Percentiles rank a stretch among this genome's conserved stretches.
These are phyloP conservation scores for Chelonus insularis DNA, from an alignment of 1,140 invertebrate species.

Conservation along the genomic window DNA sequence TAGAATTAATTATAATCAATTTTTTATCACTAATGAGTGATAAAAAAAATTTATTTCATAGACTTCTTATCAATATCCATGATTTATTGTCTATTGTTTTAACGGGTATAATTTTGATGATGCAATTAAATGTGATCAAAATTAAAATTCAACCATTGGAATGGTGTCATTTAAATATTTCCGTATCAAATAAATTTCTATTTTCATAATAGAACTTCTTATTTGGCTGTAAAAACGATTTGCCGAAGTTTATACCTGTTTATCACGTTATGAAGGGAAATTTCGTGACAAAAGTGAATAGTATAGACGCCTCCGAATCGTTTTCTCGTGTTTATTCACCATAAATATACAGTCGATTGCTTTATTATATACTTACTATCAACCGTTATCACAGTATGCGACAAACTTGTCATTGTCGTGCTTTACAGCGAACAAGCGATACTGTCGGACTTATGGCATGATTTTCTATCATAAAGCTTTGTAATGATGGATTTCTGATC, in stretches of 20 bases:
- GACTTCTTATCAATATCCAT: too few species aligned
- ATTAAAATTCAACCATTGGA: too few species aligned
- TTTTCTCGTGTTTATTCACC: conserved; percentile 16
- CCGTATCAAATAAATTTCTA: too few species aligned
- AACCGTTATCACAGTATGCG: conserved; percentile 7
- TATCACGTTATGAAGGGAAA: conserved; percentile 21
- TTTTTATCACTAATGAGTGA: too few species aligned
- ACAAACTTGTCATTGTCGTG: conserved; percentile 18
- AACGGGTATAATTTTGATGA: too few species aligned
- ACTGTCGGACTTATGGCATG: conserved; percentile 1
- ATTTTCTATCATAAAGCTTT: background rate
- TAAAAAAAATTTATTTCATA: too few species aligned
- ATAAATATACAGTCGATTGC: conserved; percentile 25
- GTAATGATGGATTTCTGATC: background rate
- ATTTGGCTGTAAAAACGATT: background rate
- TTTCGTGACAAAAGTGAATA: conserved; percentile 16
- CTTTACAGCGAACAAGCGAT: background rate
- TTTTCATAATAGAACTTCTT: background rate
- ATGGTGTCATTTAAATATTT: too few species aligned
- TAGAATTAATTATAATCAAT: too few species aligned
- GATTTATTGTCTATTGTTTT: too few species aligned
- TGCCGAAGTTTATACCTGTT: conserved; percentile 7
- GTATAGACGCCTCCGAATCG: conserved; percentile 19
- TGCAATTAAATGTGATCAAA: too few species aligned
- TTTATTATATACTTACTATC: conserved; percentile 18